These are phyloP conservation scores for Gonioctena quinquepunctata DNA, from an alignment of 1,140 invertebrate species.

Conservation along the genomic window DNA sequence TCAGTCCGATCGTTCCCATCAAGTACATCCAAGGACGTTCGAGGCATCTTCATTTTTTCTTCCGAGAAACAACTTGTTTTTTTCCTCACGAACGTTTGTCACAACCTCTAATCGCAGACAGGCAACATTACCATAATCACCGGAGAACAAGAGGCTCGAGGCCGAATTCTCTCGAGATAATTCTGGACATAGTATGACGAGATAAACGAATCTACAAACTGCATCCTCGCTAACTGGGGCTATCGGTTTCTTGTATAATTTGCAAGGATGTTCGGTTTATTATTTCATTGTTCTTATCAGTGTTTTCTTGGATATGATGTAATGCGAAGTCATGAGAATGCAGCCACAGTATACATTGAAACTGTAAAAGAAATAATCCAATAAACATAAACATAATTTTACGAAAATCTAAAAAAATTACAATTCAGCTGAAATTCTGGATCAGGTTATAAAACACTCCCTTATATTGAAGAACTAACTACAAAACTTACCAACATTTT, in stretches of 20 bases:
- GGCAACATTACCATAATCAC: background rate
- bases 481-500: too few relatives aligned
- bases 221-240: slow-evolving; percentile 1
- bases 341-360: too few relatives aligned
- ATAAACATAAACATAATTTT: too few relatives aligned
- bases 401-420: too few relatives aligned
- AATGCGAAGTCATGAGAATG: background rate
- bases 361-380: too few relatives aligned
- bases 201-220: slow-evolving; percentile 9
- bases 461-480: too few relatives aligned
- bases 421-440: too few relatives aligned
- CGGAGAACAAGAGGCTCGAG: background rate
- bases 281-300: slow-evolving; percentile 8
- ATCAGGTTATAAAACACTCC: too few relatives aligned
- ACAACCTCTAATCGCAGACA: background rate
- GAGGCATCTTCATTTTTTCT: background rate
- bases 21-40: background rate
- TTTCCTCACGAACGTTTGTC: background rate
- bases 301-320: background rate
- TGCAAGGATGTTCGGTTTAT: background rate
- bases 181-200: background rate
- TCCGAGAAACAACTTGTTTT: background rate
- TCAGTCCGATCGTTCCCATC: too few relatives aligned
- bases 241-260: background rate
- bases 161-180: background rate